Evolutionary conservation across 2,113 vertebrate species (phyloP), one percentile per base, ranked within the genome.

Genomic region (Misgurnus mizolepis): DNA sequence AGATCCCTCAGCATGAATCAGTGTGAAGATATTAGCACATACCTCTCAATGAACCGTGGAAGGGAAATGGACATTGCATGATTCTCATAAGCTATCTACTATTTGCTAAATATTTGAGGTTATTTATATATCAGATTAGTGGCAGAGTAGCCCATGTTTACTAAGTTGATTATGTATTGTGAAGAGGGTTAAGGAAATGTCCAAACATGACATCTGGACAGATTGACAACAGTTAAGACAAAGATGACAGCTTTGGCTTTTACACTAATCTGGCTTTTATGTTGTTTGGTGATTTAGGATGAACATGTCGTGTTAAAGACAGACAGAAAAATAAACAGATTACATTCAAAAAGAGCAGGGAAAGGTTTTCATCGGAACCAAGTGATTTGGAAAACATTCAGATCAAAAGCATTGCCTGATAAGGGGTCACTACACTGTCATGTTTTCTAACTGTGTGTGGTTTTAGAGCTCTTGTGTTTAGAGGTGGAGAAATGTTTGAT

Each of bases 191-290:
- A 85, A 60, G 79, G 84, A 86, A 85, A 83, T 84, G 89, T 86
- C 89, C 88, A 4, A 60, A 82, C 83, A 83, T 72, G 7, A 83
- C 85, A 86, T 86, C 87, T 68, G 69, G 67, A 76, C 83, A 82
- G 80, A 87, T 80, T 82, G 87, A 80, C 67, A 74, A 71, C 80
- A 75, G 86, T 76, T 84, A 88, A 90, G 81, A 72, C 81, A 82
- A 73, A 84, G 78, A 83, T 90, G 89, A 89, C 88, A 89, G 85
- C 87, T 88, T 89, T 83, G 80, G 77, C 84, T 89, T 89, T 87
- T 82, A 76, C 71, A 85, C 78, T 89, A 90, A 92, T 90, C 90
- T 88, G 80, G 85, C 83, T 90, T 90, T 91, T 85, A 85, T 84
- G 73, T 80, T 81, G 43, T 88, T 77, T 76, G 74, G 74, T 77